Evolutionary conservation across 1,140 invertebrate species (phyloP).

Genomic region (Saccostrea echinata): DNA sequence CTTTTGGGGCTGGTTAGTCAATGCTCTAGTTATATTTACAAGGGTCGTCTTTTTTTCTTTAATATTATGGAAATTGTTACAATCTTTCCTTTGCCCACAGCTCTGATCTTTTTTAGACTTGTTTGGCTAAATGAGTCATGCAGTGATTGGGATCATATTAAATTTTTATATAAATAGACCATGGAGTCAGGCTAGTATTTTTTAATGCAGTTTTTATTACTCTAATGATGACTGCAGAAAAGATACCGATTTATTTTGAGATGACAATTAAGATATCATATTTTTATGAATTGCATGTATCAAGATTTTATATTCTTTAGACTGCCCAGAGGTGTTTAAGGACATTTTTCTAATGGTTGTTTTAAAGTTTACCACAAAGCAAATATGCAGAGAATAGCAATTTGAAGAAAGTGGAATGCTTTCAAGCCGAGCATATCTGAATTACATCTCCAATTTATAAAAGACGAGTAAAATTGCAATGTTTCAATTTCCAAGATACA

Average conservation of each 20-base stretch:
- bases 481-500: slow-evolving; percentile 32
- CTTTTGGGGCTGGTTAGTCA: slow-evolving; percentile 82
- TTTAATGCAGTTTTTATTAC: not conserved
- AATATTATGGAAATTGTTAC: not conserved
- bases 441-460: slow-evolving; percentile 29
- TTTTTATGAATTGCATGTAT: slow-evolving; percentile 1
- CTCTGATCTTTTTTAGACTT: not conserved
- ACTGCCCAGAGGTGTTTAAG: not conserved
- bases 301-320: not conserved
- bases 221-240: not conserved
- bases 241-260: not conserved
- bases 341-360: slow-evolving; percentile 1
- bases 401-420: slow-evolving; percentile 32
- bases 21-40: slow-evolving; percentile 5
- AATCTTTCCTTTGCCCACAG: not conserved
- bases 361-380: slow-evolving; percentile 3
- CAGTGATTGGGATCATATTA: not conserved
- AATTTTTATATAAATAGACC: not conserved
- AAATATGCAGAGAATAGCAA: slow-evolving; percentile 28
- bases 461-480: slow-evolving; percentile 15
- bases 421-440: slow-evolving; percentile 2
- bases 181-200: not conserved
- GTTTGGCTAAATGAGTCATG: not conserved
- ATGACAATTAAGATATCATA: slow-evolving; percentile 17
- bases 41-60: not conserved